These are phyloP conservation scores for Tetragonula clypearis DNA, from an alignment of 1,140 invertebrate genomes.

Conservation along the genomic window DNA sequence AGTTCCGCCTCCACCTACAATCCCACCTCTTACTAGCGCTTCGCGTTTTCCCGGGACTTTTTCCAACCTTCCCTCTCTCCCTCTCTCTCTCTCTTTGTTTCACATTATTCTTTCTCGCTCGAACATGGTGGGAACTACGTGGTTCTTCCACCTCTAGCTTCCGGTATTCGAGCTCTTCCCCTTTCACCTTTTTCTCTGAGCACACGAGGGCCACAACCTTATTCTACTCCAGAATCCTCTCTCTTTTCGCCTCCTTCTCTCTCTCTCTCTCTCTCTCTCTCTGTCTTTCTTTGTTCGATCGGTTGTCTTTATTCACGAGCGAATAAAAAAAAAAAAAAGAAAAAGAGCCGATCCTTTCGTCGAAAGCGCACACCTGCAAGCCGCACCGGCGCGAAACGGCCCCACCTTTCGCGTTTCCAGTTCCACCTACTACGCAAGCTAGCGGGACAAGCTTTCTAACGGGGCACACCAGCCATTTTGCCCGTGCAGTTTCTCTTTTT, in stretches of 20 bases:
- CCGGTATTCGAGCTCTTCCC: not conserved
- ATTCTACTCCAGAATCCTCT: not conserved
- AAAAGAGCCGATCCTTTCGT: slow-evolving; percentile 27
- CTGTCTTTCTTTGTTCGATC: not conserved
- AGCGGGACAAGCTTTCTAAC: not conserved
- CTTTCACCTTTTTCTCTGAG: not conserved
- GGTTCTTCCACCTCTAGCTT: not conserved
- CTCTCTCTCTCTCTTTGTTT: not conserved
- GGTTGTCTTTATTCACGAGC: not conserved
- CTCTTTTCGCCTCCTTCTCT: not conserved
- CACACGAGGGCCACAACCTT: not conserved
- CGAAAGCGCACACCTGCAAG: slow-evolving; percentile 50
- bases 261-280: too few species aligned
- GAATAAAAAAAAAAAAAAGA: not conserved
- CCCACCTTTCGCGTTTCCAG: slow-evolving; percentile 40
- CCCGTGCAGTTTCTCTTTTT: slow-evolving; percentile 15
- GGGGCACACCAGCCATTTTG: slow-evolving; percentile 58
- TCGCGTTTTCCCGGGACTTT: slow-evolving; percentile 53
- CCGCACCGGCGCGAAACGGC: not conserved
- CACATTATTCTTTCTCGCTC: not conserved
- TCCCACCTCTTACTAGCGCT: slow-evolving; percentile 67
- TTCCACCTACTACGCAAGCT: slow-evolving; percentile 29
- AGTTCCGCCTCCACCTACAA: slow-evolving; percentile 70
- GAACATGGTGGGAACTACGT: not conserved
- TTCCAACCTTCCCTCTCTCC: slow-evolving; percentile 33